Conservation (phyloP, 2,113 vertebrate species). For the Trinectes maculatus region DNA sequence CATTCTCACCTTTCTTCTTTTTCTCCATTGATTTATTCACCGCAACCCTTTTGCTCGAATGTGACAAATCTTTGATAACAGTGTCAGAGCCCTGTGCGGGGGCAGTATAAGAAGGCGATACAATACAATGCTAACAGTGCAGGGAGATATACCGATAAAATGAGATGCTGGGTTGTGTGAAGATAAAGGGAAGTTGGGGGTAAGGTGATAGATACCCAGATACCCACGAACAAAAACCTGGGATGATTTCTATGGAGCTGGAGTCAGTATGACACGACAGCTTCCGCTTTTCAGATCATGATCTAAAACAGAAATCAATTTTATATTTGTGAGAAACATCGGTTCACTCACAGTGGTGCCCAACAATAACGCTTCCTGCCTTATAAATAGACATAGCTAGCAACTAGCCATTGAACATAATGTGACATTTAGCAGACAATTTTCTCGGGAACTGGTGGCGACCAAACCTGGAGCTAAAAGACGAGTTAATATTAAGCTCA, state of each 20-base stretch:
- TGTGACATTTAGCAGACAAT: too few relatives aligned
- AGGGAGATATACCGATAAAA: conserved; percentile 24
- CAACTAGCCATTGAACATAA: not conserved
- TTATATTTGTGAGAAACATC: too few relatives aligned
- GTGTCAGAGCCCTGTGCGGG: conserved; percentile 15
- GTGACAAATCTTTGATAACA: conserved; percentile 38
- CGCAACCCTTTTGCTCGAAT: conserved; percentile 12
- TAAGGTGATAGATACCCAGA: conserved; percentile 17
- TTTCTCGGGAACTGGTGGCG: conserved; percentile 7
- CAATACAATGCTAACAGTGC: conserved; percentile 6
- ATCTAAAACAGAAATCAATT: not conserved
- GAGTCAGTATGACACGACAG: not conserved
- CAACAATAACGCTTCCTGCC: not conserved
- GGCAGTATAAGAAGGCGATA: conserved; percentile 10
- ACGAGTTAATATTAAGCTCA: not conserved
- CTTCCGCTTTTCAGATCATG: not conserved
- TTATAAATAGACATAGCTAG: not conserved
- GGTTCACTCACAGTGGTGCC: too few relatives aligned
- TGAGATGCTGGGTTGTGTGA: conserved; percentile 1
- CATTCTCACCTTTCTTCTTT: conserved; percentile 39
- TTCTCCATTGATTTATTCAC: conserved; percentile 21
- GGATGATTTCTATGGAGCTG: not conserved
- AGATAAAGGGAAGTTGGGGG: not conserved
- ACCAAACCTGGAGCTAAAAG: not conserved
- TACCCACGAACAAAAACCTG: not conserved